phyloP scores from a whole-genome alignment of 2,113 vertebrate genomes.

The Burhinus bistriatus region DNA sequence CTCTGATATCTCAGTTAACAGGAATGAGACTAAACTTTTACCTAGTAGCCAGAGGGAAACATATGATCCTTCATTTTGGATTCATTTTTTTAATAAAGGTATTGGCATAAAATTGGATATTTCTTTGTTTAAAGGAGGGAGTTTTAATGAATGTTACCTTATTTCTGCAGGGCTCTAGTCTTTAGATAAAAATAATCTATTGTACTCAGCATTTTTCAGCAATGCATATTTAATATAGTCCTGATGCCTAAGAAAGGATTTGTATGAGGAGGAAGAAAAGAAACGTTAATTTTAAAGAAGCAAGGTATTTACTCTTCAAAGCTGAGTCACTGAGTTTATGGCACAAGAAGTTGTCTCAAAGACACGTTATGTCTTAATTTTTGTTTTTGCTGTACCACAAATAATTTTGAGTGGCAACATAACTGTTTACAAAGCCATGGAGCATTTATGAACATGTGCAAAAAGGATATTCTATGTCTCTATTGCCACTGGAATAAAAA shows the following conservation, averaged over 20 bases:
- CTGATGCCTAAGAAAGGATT: conserved; percentile 57
- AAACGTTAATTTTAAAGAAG: conserved; percentile 47
- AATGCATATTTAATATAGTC: conserved; percentile 46
- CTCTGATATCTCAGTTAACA: background rate
- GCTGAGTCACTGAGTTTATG: conserved; percentile 35
- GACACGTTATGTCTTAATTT: background rate
- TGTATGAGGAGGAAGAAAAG: background rate
- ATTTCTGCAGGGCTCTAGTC: background rate
- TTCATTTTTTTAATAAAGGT: background rate
- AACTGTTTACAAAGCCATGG: background rate
- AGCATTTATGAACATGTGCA: background rate
- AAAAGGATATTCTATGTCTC: background rate
- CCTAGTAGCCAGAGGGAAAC: background rate
- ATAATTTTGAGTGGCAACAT: background rate
- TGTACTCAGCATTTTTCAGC: background rate
- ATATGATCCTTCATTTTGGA: background rate
- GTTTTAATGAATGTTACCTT: background rate
- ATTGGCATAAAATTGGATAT: background rate
- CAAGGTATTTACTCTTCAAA: conserved; percentile 63
- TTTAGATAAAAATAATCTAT: background rate
- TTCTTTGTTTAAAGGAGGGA: background rate
- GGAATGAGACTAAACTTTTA: background rate
- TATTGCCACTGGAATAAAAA: background rate
- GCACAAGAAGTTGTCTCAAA: conserved; percentile 28
- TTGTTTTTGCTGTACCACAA: background rate